Conservation (phyloP, 2,797 vertebrate species). For the Lophura swinhoii region DNA sequence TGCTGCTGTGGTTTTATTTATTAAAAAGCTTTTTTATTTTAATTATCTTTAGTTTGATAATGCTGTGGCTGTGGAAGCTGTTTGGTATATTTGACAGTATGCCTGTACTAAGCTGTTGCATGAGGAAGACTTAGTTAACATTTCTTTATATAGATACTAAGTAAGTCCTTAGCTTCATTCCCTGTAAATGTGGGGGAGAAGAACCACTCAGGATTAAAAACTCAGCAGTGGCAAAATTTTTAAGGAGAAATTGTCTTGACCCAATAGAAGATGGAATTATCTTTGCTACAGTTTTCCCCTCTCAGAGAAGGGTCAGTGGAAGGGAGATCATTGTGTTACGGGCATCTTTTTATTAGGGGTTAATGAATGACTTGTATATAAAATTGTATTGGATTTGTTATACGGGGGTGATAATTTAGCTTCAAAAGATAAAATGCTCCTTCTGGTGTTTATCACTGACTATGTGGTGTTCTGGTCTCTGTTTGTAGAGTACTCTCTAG, state of each 20-base stretch:
- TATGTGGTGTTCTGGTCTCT: background rate
- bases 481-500: constrained; percentile 4
- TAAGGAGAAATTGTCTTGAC: background rate
- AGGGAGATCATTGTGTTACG: background rate
- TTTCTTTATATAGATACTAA: background rate
- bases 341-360: background rate
- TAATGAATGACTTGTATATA: constrained; percentile 2
- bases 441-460: constrained; percentile 19
- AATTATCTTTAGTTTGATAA: background rate
- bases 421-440: background rate
- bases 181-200: background rate
- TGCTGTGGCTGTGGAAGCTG: background rate
- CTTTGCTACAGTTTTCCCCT: background rate
- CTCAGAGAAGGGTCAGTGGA: background rate
- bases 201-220: background rate
- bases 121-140: background rate
- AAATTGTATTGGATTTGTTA: background rate
- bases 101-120: background rate
- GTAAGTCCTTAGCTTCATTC: background rate
- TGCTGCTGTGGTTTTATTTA: background rate
- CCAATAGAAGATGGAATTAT: background rate
- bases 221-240: background rate
- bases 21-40: background rate
- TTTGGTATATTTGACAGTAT: background rate
- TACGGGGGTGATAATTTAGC: background rate